phyloP scores from a whole-genome alignment of 2,888 invertebrate species.

The Drosophila lutescens region DNA sequence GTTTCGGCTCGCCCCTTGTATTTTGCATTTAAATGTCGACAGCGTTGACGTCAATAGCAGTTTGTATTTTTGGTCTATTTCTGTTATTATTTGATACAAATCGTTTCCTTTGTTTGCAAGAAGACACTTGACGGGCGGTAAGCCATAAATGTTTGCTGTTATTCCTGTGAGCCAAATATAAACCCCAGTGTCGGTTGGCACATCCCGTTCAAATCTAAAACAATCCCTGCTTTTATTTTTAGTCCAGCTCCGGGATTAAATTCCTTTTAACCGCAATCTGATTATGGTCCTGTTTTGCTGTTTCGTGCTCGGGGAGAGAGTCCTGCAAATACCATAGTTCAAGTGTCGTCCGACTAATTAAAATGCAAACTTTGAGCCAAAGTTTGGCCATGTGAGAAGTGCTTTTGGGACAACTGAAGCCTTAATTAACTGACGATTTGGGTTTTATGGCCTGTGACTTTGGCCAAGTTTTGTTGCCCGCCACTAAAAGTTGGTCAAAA shows the following conservation, averaged over 20 bases:
- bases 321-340: neutral
- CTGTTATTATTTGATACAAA: slow-evolving; percentile 25
- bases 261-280: slow-evolving; percentile 21
- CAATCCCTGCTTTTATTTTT: slow-evolving; percentile 12
- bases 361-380: slow-evolving; percentile 31
- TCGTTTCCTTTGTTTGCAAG: slow-evolving; percentile 10
- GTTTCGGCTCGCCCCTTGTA: slow-evolving; percentile 18
- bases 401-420: slow-evolving; percentile 25
- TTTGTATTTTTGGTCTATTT: slow-evolving; percentile 15
- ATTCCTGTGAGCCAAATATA: slow-evolving; percentile 22
- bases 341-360: slow-evolving; percentile 28
- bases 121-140: slow-evolving; percentile 16
- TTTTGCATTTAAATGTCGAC: slow-evolving; percentile 55
- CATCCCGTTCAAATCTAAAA: slow-evolving; percentile 21
- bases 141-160: slow-evolving; percentile 14
- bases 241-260: neutral
- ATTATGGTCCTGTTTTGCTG: slow-evolving; percentile 8
- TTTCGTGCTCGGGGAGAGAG: neutral
- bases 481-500: slow-evolving; percentile 36
- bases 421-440: slow-evolving; percentile 57
- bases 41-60: slow-evolving; percentile 58
- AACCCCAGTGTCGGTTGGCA: slow-evolving; percentile 29
- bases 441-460: slow-evolving; percentile 30
- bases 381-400: slow-evolving; percentile 24
- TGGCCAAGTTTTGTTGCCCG: slow-evolving; percentile 29